Base-by-base conservation (phyloP, 2,888 invertebrate species). In the Euzophera pinguis region DNA sequence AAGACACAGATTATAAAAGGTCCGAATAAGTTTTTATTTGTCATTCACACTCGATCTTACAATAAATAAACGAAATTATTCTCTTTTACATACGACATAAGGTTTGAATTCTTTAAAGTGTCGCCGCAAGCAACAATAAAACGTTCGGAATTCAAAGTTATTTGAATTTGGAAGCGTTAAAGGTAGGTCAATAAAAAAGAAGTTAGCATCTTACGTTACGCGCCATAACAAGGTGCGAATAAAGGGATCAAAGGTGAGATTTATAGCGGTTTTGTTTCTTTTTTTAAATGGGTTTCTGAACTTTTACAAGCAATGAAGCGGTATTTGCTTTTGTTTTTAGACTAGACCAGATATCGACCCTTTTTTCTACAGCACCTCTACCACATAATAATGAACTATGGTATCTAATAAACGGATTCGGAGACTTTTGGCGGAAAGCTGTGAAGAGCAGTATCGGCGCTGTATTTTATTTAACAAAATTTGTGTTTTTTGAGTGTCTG, bases 111-210 rank as follows among this genome's bases (percentile, higher is more conserved):
- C 13, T 35, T 13, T 34, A 60, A 54, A 32, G 12, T 16, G 10
- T 12, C 42, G 45, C 29, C 8, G 29, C 42, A 56, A 67, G 65
- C 62, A 65, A 73, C 73, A 81, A 84, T 85, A 87, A 88, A 87
- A 78, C 73, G 77, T 80, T 78, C 75, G 69, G 79, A 82, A 84
- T 85, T 81, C 85, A 84, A 88, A 89, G 82, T 85, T 85, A 81
- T 84, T 82, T 67, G 78, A 77, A 84, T 79, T 75, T 76, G 75
- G 78, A 78, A 76, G 68, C 82, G 80, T 82, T 85, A 85, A 86
- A 89, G 88, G 89, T 87, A 85, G 65, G 79, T 73, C 81, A 76
- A 86, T 90, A 90, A 89, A 90, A 90, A 84, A 81, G 83, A 85
- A 85, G 85, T 89, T 85, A 84, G 82, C 84, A 78, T 82, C 88